These are phyloP conservation scores for Tortricodes alternella DNA, from an alignment of 2,888 invertebrate species.

Conservation along the genomic window DNA sequence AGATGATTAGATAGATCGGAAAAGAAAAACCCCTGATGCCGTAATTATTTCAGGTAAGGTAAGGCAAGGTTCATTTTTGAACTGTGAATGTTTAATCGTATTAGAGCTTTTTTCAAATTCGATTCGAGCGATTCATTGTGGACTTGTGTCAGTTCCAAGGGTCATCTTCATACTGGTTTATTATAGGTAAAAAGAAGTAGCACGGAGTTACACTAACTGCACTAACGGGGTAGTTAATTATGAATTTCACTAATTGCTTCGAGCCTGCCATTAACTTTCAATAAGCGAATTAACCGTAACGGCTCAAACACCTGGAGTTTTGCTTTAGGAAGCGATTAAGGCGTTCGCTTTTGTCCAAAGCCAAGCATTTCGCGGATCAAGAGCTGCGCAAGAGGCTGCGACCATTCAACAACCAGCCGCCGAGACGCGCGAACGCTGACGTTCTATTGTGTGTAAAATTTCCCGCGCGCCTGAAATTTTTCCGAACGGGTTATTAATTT, in stretches of 20 bases:
- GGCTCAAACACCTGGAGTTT: slow-evolving; percentile 51
- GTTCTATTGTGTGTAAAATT: neutral
- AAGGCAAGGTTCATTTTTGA: no score
- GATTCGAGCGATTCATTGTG: no score
- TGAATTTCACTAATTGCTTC: slow-evolving; percentile 43
- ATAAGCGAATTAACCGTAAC: slow-evolving; percentile 55
- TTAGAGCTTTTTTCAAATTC: no score
- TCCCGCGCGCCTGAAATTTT: slow-evolving; percentile 15
- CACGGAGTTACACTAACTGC: neutral
- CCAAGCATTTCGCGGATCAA: slow-evolving; percentile 61
- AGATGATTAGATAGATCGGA: no score
- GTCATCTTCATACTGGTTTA: neutral
- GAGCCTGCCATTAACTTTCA: slow-evolving; percentile 43
- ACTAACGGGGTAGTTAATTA: slow-evolving; percentile 30
- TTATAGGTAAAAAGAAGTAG: neutral
- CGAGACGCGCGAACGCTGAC: slow-evolving; percentile 53
- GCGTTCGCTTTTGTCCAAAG: slow-evolving; percentile 47
- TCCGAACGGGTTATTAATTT: slow-evolving; percentile 12
- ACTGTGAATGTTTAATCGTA: no score
- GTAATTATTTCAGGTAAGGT: no score
- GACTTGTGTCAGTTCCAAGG: no score
- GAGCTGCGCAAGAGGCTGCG: slow-evolving; percentile 61
- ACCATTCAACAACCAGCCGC: slow-evolving; percentile 55
- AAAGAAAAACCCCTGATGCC: no score
- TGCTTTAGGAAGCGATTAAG: slow-evolving; percentile 56